Conservation (phyloP, 2,797 vertebrate genomes). For the Aselliscus stoliczkanus region DNA sequence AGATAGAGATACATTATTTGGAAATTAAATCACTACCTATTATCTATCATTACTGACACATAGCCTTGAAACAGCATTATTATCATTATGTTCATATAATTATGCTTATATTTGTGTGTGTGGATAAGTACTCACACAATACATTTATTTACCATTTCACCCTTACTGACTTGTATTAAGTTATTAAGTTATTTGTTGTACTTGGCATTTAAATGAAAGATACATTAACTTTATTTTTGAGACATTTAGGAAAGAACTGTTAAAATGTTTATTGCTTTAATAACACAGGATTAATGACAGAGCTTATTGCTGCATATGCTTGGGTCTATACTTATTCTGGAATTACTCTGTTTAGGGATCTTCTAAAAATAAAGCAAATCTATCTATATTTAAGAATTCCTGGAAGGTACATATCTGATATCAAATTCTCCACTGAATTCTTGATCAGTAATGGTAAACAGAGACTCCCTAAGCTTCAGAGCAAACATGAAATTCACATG, state of each 20-base stretch:
- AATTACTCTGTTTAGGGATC: neutral
- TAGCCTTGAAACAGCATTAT: neutral
- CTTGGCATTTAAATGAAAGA: neutral
- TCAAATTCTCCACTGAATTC: neutral
- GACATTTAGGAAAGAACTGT: neutral
- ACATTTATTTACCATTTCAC: neutral
- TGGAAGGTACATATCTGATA: neutral
- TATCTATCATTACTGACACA: neutral
- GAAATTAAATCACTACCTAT: neutral
- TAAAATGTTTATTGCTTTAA: neutral
- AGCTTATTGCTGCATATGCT: neutral
- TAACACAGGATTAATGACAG: neutral
- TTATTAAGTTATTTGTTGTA: neutral
- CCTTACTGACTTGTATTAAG: neutral
- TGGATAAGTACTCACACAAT: neutral
- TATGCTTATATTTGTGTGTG: neutral
- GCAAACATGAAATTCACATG: neutral
- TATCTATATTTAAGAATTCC: neutral
- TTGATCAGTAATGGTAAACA: neutral
- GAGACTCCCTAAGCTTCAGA: neutral
- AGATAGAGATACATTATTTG: neutral
- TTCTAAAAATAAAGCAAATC: neutral
- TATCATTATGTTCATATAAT: neutral
- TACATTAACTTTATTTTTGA: neutral
- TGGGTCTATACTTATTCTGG: neutral